These are phyloP conservation scores for Henricia sp. DNA, from an alignment of 53 echinoderm and acorn worm genomes.

Conservation along the genomic window DNA sequence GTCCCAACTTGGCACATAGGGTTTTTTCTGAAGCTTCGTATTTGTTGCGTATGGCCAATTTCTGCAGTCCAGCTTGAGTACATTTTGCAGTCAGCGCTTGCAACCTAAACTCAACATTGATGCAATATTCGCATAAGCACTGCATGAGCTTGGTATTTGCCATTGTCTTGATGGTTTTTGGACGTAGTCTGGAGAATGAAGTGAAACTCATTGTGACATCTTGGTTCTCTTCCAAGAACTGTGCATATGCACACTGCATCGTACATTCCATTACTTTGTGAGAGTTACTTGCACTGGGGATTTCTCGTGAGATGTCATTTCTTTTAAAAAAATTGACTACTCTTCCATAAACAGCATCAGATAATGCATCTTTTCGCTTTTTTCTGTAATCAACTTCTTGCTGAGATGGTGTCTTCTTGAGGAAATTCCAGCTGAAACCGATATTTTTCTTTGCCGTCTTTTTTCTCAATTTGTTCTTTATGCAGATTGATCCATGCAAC, in stretches of 20 bases:
- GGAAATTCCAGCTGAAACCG: constrained; percentile 67
- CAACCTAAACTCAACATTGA: neutral
- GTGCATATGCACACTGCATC: constrained; percentile 21
- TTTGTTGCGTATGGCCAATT: constrained; percentile 1
- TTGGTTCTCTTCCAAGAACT: too few species aligned
- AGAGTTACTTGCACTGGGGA: constrained; percentile 1
- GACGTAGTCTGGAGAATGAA: neutral
- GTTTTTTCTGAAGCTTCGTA: constrained; percentile 26
- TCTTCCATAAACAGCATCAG: neutral
- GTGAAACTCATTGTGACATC: too few species aligned
- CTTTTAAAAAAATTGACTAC: constrained; percentile 1
- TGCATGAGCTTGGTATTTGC: constrained; percentile 9
- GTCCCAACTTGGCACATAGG: constrained; percentile 1
- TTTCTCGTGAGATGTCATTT: constrained; percentile 13
- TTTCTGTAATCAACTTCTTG: constrained; percentile 13
- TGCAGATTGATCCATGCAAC: constrained; percentile 39
- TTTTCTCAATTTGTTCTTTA: constrained; percentile 66
- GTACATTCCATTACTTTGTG: constrained; percentile 20
- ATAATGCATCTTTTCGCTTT: neutral
- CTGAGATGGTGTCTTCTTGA: neutral
- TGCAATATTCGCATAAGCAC: constrained; percentile 25
- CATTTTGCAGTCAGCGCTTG: constrained; percentile 1
- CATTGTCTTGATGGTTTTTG: constrained; percentile 10
- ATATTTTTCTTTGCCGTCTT: constrained; percentile 51
- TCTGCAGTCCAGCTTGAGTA: neutral